These are phyloP conservation scores for Pseudomyrmex flavicornis DNA, from an alignment of 1,140 invertebrate genomes.

Conservation along the genomic window DNA sequence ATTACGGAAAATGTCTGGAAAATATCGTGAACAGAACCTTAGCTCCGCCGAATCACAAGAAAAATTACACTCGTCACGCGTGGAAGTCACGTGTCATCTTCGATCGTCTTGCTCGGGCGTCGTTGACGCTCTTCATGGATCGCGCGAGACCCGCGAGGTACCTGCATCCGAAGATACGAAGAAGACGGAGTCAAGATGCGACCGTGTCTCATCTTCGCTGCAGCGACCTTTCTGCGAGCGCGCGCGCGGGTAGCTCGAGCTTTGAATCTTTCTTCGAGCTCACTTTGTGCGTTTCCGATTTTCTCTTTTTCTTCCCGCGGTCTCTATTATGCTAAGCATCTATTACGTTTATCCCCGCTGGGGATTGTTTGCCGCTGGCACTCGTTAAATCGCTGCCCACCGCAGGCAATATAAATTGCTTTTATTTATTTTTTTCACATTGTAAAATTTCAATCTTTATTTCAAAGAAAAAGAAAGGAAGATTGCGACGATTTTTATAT, in stretches of 20 bases:
- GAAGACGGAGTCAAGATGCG: constrained; percentile 69
- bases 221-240: constrained; percentile 30
- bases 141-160: constrained; percentile 68
- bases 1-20: not conserved
- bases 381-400: constrained; percentile 69
- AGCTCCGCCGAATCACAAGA: constrained; percentile 27
- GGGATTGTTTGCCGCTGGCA: not conserved
- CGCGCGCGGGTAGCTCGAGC: constrained; percentile 30
- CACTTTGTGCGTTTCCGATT: constrained; percentile 32
- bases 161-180: constrained; percentile 73
- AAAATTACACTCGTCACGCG: constrained; percentile 46
- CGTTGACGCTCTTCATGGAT: constrained; percentile 71
- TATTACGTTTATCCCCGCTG: constrained; percentile 29
- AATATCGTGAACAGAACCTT: constrained; percentile 11
- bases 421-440: not conserved
- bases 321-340: constrained; percentile 21
- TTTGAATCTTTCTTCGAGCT: constrained; percentile 47
- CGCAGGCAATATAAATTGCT: not conserved
- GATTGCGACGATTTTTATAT: not conserved
- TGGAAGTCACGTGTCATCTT: constrained; percentile 67
- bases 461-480: not conserved
- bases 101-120: constrained; percentile 41
- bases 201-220: constrained; percentile 53
- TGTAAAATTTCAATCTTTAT: too few relatives aligned
- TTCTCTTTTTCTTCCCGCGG: constrained; percentile 6